Conservation (phyloP, 2,113 vertebrate species). For the Lagopus muta region DNA sequence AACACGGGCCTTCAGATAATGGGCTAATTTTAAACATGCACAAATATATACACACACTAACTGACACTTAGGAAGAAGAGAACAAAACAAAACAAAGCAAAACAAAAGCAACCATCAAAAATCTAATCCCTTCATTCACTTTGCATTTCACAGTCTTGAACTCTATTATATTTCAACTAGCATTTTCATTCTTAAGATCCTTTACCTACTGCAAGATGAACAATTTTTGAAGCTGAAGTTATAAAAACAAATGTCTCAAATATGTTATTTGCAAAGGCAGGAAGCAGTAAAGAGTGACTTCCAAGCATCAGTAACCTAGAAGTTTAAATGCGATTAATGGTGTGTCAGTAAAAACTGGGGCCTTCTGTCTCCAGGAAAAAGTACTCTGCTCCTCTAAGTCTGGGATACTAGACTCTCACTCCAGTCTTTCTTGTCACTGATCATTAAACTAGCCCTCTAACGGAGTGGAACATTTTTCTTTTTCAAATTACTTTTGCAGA, state of each 20-base stretch:
- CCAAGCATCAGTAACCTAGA: background rate
- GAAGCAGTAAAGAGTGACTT: background rate
- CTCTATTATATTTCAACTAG: background rate
- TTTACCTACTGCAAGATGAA: background rate
- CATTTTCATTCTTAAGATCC: background rate
- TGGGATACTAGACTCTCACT: background rate
- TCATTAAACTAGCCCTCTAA: background rate
- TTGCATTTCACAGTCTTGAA: background rate
- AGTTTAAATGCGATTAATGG: background rate
- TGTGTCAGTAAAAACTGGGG: background rate
- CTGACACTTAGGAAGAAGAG: background rate
- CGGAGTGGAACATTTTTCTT: background rate
- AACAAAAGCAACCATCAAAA: background rate
- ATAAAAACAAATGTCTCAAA: background rate
- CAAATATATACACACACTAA: accelerated
- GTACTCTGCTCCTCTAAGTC: background rate
- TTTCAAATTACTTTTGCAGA: background rate
- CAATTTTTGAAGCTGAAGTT: background rate
- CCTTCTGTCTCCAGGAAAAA: accelerated
- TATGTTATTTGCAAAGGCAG: background rate
- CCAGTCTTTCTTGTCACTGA: background rate
- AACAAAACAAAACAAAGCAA: background rate
- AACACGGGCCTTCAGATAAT: background rate
- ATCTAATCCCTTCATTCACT: background rate
- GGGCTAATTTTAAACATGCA: background rate